phyloP scores from a whole-genome alignment of 2,888 invertebrate genomes.

The Thelaira solivaga region DNA sequence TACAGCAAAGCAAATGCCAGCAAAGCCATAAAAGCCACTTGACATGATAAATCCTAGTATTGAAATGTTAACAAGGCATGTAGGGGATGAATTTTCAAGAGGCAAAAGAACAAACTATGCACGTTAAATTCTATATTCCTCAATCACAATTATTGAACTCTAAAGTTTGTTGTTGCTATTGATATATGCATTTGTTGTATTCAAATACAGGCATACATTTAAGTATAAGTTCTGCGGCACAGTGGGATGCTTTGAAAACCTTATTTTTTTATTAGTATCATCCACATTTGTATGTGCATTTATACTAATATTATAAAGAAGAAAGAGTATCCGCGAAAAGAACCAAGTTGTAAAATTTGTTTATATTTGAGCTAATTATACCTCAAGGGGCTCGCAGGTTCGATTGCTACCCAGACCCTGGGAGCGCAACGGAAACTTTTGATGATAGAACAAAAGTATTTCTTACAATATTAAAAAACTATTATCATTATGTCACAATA shows the following conservation, averaged over 20 bases:
- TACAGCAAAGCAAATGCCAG: constrained; percentile 23
- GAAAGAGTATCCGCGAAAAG: no score
- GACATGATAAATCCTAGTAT: constrained; percentile 41
- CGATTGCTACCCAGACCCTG: no score
- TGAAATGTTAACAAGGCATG: constrained; percentile 14
- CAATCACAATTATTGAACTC: constrained; percentile 40
- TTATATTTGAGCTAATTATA: no score
- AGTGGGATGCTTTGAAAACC: neutral
- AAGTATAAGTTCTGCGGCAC: neutral
- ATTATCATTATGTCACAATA: no score
- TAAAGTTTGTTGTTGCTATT: neutral
- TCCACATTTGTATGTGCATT: no score
- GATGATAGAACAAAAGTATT: no score
- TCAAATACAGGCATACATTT: neutral
- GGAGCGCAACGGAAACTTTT: no score
- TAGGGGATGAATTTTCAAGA: neutral
- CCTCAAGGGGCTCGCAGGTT: no score
- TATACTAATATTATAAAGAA: neutral
- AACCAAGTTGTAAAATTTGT: no score
- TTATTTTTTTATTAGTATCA: no score
- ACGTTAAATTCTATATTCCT: constrained; percentile 15
- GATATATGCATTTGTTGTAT: neutral
- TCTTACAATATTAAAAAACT: no score
- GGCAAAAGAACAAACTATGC: neutral
- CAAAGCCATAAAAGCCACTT: constrained; percentile 42